Percentiles rank a stretch among this genome's conserved stretches.
These are phyloP conservation scores for Strigamia maritima DNA, from an alignment of 2,888 invertebrate species.

Conservation along the genomic window DNA sequence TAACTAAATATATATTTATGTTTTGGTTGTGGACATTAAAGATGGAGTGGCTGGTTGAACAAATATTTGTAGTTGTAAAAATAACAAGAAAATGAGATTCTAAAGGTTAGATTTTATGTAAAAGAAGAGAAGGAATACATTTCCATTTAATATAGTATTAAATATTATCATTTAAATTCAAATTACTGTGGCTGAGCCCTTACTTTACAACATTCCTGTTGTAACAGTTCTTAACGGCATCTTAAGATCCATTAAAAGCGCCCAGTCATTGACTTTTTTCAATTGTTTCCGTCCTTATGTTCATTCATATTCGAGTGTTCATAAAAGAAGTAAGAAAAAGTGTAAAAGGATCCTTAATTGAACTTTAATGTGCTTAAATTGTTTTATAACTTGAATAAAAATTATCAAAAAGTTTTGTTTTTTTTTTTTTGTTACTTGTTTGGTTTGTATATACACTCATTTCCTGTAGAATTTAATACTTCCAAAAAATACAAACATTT, in stretches of 20 bases:
- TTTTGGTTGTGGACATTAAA: background rate
- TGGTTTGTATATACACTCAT: background rate
- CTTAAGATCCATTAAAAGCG: background rate
- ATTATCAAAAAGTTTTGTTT: too few relatives aligned
- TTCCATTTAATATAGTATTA: background rate
- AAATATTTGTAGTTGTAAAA: background rate
- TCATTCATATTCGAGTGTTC: background rate
- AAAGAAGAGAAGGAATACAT: too few relatives aligned
- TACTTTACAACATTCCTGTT: background rate
- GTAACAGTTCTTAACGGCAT: background rate
- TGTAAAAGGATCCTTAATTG: background rate
- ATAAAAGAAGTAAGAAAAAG: background rate
- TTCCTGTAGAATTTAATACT: background rate
- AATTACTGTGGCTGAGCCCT: background rate
- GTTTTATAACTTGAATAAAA: too few relatives aligned
- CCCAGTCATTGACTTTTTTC: background rate
- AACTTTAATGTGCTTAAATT: too few relatives aligned
- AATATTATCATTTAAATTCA: background rate
- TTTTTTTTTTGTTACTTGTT: background rate
- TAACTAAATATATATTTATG: background rate
- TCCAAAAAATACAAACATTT: background rate
- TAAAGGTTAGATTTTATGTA: too few relatives aligned
- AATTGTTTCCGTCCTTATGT: background rate
- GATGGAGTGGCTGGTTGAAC: background rate
- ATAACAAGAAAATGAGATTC: too few relatives aligned